Evolutionary conservation across 1,140 invertebrate genomes (phyloP).

Genomic region (Zaprionus kolodkinae): DNA sequence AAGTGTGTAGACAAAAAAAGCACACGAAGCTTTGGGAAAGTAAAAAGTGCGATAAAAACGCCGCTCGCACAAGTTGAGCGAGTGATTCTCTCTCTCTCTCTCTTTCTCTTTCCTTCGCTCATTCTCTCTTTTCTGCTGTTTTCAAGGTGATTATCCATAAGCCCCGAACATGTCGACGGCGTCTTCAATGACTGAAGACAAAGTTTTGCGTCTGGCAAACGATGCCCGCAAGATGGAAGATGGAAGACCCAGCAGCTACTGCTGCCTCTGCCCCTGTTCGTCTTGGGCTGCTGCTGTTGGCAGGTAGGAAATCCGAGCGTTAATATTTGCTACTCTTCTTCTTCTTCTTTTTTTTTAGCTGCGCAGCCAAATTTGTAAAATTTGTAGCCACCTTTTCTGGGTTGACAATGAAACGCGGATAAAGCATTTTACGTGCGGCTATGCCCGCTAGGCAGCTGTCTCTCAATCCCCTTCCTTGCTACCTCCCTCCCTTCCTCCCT

Average conservation of each 20-base stretch:
- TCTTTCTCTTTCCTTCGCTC: background rate
- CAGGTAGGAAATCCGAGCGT: slow-evolving; percentile 66
- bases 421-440: slow-evolving; percentile 79
- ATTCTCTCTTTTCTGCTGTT: slow-evolving; percentile 28
- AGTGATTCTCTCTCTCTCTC: slow-evolving; percentile 1
- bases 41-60: slow-evolving; percentile 74
- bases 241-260: slow-evolving; percentile 22
- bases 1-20: slow-evolving; percentile 42
- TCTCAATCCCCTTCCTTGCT: background rate
- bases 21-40: slow-evolving; percentile 36
- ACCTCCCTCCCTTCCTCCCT: background rate
- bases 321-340: slow-evolving; percentile 44
- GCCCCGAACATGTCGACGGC: slow-evolving; percentile 37
- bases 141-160: slow-evolving; percentile 78
- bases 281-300: slow-evolving; percentile 2
- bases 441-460: slow-evolving; percentile 44
- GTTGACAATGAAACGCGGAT: slow-evolving; percentile 79
- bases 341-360: slow-evolving; percentile 20
- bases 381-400: slow-evolving; percentile 64
- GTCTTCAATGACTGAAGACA: slow-evolving; percentile 72
- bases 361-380: slow-evolving; percentile 63
- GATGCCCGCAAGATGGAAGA: slow-evolving; percentile 50
- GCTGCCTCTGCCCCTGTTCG: background rate
- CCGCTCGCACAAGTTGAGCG: slow-evolving; percentile 16
- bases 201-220: slow-evolving; percentile 62